Percentiles rank a stretch among this genome's conserved stretches.
These are phyloP conservation scores for Meteorus sp. DNA, from an alignment of 1,140 invertebrate genomes.

Conservation along the genomic window DNA sequence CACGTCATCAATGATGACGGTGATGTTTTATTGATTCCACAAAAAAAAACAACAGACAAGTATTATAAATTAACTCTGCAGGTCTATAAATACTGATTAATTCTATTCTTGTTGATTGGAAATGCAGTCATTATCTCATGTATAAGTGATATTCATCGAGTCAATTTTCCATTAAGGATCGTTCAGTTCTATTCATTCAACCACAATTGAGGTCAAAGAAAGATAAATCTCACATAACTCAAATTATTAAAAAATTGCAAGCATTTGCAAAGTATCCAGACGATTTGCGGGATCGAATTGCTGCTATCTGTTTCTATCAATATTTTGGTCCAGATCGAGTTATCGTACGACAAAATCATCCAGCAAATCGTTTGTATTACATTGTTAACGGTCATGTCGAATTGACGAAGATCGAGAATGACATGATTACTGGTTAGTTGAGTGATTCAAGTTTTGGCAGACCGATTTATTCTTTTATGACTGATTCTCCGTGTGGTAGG, in stretches of 20 bases:
- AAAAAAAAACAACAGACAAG: too few relatives aligned
- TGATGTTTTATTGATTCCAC: too few relatives aligned
- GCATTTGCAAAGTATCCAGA: constrained; percentile 46
- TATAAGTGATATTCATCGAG: too few relatives aligned
- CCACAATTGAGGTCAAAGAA: constrained; percentile 28
- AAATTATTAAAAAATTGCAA: constrained; percentile 35
- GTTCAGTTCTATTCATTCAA: constrained; percentile 36
- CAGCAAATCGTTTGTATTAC: constrained; percentile 63
- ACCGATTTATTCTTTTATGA: not conserved
- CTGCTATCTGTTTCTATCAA: constrained; percentile 60
- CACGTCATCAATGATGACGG: too few relatives aligned
- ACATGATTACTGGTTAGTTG: constrained; percentile 55
- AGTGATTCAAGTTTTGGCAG: not conserved
- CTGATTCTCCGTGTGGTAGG: constrained; percentile 23
- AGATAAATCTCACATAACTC: constrained; percentile 31
- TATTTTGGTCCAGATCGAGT: constrained; percentile 60
- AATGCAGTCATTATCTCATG: too few relatives aligned
- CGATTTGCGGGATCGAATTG: constrained; percentile 60
- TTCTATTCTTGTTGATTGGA: too few relatives aligned
- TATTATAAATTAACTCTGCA: too few relatives aligned
- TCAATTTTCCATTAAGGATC: constrained; percentile 38
- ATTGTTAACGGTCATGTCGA: constrained; percentile 62
- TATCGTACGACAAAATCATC: constrained; percentile 63
- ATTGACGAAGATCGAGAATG: constrained; percentile 56
- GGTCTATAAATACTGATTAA: too few relatives aligned